Evolutionary conservation across 92 coral and sea anemone species (phyloP).

Genomic region (Parazoanthus swiftii): DNA sequence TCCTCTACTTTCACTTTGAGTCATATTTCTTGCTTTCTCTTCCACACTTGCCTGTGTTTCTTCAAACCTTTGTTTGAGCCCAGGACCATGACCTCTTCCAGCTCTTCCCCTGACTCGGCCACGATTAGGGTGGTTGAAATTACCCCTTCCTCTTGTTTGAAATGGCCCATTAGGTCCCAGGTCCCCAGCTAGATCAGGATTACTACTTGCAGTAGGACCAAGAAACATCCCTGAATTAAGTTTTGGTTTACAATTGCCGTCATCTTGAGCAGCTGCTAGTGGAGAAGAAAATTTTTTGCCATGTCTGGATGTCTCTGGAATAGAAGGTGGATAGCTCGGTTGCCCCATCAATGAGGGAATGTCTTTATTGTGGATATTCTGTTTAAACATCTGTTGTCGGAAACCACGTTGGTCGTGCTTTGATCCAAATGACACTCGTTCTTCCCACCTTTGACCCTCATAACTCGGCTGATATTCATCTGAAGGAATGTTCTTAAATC

Average conservation of each 20-base stretch:
- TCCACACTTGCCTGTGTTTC: neutral
- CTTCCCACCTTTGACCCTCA: neutral
- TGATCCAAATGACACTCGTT: neutral
- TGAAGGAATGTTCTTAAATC: conserved; percentile 6
- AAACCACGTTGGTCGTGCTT: neutral
- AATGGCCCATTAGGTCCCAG: neutral
- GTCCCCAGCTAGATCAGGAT: neutral
- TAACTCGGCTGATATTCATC: neutral
- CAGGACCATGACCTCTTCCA: neutral
- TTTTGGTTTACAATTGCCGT: neutral
- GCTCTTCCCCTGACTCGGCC: neutral
- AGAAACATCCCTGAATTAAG: neutral
- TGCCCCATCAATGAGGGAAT: neutral
- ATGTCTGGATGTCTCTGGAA: neutral
- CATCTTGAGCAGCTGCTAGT: neutral
- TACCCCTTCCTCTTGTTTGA: conserved; percentile 6
- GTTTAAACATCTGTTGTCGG: neutral
- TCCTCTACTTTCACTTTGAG: neutral
- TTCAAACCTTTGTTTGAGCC: neutral
- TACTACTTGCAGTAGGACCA: neutral
- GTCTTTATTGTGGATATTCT: neutral
- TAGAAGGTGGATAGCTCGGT: too few species aligned
- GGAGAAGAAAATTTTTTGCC: neutral
- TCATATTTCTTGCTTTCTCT: neutral
- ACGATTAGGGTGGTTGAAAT: neutral